phyloP scores from a whole-genome alignment of 2,113 vertebrate species.

The Spea multiplicata region DNA sequence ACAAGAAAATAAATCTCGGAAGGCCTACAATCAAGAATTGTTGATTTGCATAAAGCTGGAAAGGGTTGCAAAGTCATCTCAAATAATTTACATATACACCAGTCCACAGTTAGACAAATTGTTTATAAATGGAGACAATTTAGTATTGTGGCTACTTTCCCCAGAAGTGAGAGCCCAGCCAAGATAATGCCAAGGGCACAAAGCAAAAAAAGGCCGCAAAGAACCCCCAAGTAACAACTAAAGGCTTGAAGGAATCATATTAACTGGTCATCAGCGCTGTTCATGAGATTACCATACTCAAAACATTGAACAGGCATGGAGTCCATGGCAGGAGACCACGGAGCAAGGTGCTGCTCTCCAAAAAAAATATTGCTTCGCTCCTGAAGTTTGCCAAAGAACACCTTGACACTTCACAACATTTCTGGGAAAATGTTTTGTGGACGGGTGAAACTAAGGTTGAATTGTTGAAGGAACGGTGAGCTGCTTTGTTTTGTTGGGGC shows the following conservation, averaged over 20 bases:
- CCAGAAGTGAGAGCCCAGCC: no score
- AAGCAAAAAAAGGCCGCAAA: no score
- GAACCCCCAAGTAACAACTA: not conserved
- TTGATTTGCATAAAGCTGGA: no score
- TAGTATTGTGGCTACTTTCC: no score
- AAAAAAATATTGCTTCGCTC: not conserved
- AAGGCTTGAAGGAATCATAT: not conserved
- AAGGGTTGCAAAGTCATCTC: no score
- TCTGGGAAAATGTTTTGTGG: not conserved
- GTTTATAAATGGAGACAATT: no score
- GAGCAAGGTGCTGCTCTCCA: conserved; percentile 1
- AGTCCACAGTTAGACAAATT: no score
- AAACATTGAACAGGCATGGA: conserved; percentile 9
- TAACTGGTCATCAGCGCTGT: not conserved
- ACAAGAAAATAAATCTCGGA: no score
- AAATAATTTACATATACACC: no score
- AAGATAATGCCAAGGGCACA: no score
- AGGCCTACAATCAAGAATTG: no score
- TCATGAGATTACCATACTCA: not conserved
- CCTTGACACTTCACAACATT: not conserved
- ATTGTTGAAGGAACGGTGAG: no score
- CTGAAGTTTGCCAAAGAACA: conserved; percentile 1
- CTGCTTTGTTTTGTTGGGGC: not conserved
- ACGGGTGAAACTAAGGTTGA: not conserved
- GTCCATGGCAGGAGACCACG: not conserved